Conservation (phyloP, 2,113 vertebrate species). For the Morone saxatilis region DNA sequence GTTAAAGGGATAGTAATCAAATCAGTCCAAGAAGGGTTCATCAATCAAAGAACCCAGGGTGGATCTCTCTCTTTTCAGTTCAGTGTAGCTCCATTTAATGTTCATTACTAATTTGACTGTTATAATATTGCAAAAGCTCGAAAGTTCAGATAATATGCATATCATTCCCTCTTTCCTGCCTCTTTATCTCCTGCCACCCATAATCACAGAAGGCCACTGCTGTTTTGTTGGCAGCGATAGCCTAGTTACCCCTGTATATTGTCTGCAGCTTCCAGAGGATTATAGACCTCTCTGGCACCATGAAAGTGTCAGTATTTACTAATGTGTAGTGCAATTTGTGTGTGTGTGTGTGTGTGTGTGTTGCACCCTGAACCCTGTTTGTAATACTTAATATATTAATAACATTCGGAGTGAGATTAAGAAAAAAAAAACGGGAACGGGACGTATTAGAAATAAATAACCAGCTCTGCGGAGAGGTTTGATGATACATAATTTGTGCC, state of each 20-base stretch:
- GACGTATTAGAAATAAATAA: slow-evolving; percentile 36
- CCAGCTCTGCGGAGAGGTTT: slow-evolving; percentile 23
- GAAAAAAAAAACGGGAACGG: background rate
- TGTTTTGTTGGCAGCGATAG: slow-evolving; percentile 56
- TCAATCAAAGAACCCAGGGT: background rate
- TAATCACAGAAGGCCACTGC: slow-evolving; percentile 57
- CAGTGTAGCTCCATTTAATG: background rate
- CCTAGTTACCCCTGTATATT: slow-evolving; percentile 50
- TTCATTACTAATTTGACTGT: slow-evolving; percentile 30
- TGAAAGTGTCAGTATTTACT: slow-evolving; percentile 51
- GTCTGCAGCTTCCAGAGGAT: slow-evolving; percentile 58
- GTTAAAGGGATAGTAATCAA: background rate
- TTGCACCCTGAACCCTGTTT: background rate
- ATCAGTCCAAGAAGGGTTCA: background rate
- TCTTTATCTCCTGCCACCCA: slow-evolving; percentile 46
- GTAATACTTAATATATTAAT: background rate
- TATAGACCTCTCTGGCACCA: slow-evolving; percentile 55
- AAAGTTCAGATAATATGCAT: slow-evolving; percentile 52
- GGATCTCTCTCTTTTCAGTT: background rate
- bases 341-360: background rate
- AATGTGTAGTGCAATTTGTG: slow-evolving; percentile 35
- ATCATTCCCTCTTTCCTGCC: slow-evolving; percentile 1
- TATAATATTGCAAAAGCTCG: slow-evolving; percentile 38
- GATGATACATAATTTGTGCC: slow-evolving; percentile 60
- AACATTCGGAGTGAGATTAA: background rate